Conservation (phyloP, 1,140 invertebrate genomes). For the Diabrotica undecimpunctata region DNA sequence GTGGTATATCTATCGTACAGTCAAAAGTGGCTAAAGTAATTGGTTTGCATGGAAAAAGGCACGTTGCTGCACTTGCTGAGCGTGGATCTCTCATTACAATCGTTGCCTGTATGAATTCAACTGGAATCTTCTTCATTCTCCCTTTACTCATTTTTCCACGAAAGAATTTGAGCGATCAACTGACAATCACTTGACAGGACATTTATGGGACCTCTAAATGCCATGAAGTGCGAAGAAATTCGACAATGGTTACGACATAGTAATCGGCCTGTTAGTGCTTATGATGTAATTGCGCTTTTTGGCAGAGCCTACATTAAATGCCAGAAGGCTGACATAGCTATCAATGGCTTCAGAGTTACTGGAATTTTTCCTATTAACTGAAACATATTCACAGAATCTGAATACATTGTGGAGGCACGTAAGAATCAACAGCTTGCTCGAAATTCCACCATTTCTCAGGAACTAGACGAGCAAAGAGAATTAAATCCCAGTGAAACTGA, state of each 20-base stretch:
- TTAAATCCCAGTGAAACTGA: no score
- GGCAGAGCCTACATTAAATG: conserved; percentile 35
- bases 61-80: not conserved
- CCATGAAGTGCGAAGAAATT: conserved; percentile 34
- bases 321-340: conserved; percentile 33
- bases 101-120: not conserved
- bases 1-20: no score
- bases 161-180: conserved; percentile 34
- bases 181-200: conserved; percentile 44
- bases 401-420: no score
- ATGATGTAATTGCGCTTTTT: conserved; percentile 36
- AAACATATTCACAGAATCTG: no score
- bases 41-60: not conserved
- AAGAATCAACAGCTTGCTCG: no score
- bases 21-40: no score
- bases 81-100: not conserved
- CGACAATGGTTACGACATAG: conserved; percentile 25
- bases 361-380: no score
- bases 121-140: not conserved
- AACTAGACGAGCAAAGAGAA: no score
- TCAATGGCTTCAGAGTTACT: conserved; percentile 39
- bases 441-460: no score
- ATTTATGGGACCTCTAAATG: conserved; percentile 38
- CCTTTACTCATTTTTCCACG: conserved; percentile 36
- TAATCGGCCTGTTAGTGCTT: conserved; percentile 25